Base-by-base conservation (phyloP, 2,797 vertebrate genomes). In the Poecilia gillii region DNA sequence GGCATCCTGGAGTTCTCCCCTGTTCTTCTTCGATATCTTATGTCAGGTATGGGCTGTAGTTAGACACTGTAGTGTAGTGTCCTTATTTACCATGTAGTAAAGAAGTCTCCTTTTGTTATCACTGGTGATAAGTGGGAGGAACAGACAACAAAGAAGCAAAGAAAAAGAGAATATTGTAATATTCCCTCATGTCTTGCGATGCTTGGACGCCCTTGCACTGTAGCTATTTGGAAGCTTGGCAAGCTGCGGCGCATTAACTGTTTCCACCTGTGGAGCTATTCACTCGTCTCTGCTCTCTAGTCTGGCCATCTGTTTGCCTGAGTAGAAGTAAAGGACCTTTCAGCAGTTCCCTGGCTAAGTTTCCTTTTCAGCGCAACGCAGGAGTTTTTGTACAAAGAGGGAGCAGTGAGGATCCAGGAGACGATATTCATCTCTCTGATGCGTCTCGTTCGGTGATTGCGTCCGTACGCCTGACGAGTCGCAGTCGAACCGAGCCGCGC, bases 1-100 rank as follows among this genome's bases (percentile, higher is more conserved):
- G 95, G 91, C 89, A 87, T 93, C 81, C 90, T 93, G 94, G 93
- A 95, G 83, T 91, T 95, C 82, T 94, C 95, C 13, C 93, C 94
- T 8, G 89, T 95, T 79, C 93, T 94, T 83, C 93, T 95, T 45
- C 92, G 91, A 81, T 95, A 95, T 91, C 90, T 95, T 92, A 87
- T 95, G 85, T 94, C 95, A 95, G 94, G 95, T 96, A 95, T 85
- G 93, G 71, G 79, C 81, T 85, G 72, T 81, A 78, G 68, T 74
- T 87, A 90, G 91, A 87, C 74, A 64, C 75, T 62, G 57, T 31
- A 18, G 51, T 81, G 74, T 78, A 51, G 72, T 70, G 33, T 76
- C 82, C 77, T 55, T 51, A 33, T 84, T 79, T 85, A 70, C 79
- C 45, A 6, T 85, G 14, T 78, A 47, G 79, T 88, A 77, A 88